Base-by-base conservation (phyloP, 92 coral and sea anemone species). In the Palythoa grandis region DNA sequence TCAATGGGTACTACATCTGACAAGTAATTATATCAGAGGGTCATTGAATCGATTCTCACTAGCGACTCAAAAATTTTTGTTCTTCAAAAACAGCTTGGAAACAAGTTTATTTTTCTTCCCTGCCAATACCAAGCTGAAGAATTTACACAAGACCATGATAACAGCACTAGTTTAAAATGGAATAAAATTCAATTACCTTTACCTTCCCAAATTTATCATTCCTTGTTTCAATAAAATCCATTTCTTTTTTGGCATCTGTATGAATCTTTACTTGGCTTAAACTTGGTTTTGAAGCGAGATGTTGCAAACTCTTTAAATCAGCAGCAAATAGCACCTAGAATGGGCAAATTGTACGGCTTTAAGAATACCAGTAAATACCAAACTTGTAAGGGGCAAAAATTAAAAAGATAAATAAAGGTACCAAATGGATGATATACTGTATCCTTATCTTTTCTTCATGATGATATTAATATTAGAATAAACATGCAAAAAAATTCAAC, bases 261-360 rank as follows among this genome's bases (percentile, higher is more conserved):
- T 75, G 9, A 52, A 4, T 52, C 22, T 50, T 75, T 6, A 13
- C 20, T 7, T 52, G 15, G 19, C 15, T 75, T 10, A 69, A 11
- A 37, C 23, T 23, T 6, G n/a, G 17, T 75, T 52, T 25, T 50
- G 65, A 48, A 29, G 22, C 10, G 22, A 75, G 63, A 75, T 75
- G 60, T 25, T 75, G 79, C 52, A 75, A 52, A 53, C 22, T 75
- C 65, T 75, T 75, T 52, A 75, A 75, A 75, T 75, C 79, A 50
- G 79, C 79, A 20, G 79, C 79, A 75, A 75, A 75, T 14, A 75
- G 52, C 65, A 75, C 79, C 79, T 75, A 15, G 20, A n/a, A 20
- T 4, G 68, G 68, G 23, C 11, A 40, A 19, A 40, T 14, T 39
- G 35, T 24, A 75, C 2, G 13, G 19, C 11, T 24, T 24, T 15